Evolutionary conservation across 2,888 invertebrate species (phyloP).

Genomic region (Abscondita cerata): DNA sequence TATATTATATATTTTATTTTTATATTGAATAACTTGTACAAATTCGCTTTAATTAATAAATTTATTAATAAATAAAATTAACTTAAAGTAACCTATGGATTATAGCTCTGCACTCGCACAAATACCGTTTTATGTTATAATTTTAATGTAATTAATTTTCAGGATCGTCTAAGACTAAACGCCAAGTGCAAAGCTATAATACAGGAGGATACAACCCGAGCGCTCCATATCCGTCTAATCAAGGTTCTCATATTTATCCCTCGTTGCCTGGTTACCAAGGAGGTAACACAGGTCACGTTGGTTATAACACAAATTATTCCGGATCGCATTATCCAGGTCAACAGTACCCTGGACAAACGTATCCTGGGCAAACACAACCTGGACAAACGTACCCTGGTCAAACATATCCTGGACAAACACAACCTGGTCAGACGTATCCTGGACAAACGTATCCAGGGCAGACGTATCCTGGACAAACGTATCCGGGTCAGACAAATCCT

Average conservation of each 20-base stretch:
- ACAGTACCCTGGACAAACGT: background rate
- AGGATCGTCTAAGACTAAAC: slow-evolving; percentile 2
- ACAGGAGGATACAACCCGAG: slow-evolving; percentile 6
- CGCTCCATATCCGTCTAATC: slow-evolving; percentile 1
- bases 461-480: background rate
- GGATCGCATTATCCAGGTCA: background rate
- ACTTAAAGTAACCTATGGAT: background rate
- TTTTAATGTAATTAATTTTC: background rate
- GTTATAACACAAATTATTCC: background rate
- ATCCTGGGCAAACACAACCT: background rate
- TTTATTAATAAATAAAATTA: background rate
- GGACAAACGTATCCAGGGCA: background rate
- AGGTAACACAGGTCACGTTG: too few relatives aligned
- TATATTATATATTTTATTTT: background rate
- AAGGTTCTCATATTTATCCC: background rate
- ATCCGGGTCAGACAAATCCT: background rate
- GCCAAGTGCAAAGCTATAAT: slow-evolving; percentile 7
- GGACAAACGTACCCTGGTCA: background rate
- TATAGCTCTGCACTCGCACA: slow-evolving; percentile 3
- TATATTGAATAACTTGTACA: slow-evolving; percentile 7
- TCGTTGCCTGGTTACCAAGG: background rate
- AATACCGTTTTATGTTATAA: background rate
- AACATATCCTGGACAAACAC: background rate
- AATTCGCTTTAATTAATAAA: background rate
- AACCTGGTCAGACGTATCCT: background rate